These are phyloP conservation scores for Trachemys scripta DNA, from an alignment of 2,113 vertebrate species.

Conservation along the genomic window DNA sequence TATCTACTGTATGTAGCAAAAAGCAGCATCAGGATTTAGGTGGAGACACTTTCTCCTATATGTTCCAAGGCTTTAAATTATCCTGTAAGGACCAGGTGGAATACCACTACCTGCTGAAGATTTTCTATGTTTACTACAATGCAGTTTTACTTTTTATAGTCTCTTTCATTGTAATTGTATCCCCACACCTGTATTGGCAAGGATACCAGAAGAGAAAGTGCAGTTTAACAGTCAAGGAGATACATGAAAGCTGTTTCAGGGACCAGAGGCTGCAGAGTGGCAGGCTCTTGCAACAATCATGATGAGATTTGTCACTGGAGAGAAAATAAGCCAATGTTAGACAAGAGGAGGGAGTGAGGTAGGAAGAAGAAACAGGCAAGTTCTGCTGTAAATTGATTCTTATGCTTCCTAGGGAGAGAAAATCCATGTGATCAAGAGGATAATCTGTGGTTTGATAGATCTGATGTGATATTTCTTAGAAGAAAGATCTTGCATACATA, in stretches of 20 bases:
- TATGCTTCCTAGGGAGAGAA: constrained; percentile 44
- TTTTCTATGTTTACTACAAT: constrained; percentile 30
- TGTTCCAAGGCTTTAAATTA: constrained; percentile 38
- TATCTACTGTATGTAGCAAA: neutral
- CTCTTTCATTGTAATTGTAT: neutral
- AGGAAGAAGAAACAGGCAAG: constrained; percentile 54
- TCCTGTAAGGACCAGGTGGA: constrained; percentile 23
- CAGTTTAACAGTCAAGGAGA: constrained; percentile 44
- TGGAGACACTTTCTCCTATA: neutral
- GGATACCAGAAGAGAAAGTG: constrained; percentile 49
- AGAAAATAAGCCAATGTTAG: constrained; percentile 30
- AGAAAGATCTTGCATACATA: constrained; percentile 7
- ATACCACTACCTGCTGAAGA: neutral
- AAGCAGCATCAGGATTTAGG: neutral
- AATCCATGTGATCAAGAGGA: constrained; percentile 57
- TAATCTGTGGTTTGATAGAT: constrained; percentile 58
- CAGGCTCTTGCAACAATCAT: neutral
- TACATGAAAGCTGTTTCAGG: constrained; percentile 56
- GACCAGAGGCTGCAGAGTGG: constrained; percentile 27
- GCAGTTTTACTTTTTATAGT: constrained; percentile 9
- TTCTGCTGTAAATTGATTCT: neutral
- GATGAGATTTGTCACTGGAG: constrained; percentile 48
- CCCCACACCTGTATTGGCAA: constrained; percentile 30
- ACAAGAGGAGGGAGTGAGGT: neutral
- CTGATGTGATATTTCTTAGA: neutral